A percentile compares a stretch with the other conserved stretches of the same genome.
Evolutionary conservation across 2,888 invertebrate genomes (phyloP).

Genomic region (Pollenia angustigena): DNA sequence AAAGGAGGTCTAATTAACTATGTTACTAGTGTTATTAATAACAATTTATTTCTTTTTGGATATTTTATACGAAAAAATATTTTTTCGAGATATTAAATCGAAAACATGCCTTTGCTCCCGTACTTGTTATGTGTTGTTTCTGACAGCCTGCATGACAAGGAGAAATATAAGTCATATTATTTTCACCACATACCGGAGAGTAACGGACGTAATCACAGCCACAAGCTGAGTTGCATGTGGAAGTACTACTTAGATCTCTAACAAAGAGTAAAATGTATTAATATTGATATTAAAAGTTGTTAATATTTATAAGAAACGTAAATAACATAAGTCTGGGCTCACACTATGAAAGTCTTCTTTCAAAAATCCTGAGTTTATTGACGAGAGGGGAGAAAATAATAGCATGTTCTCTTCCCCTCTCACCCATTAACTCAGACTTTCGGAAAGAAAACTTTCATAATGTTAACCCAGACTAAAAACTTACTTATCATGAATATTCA

Average conservation of each 20-base stretch:
- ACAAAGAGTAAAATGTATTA: neutral
- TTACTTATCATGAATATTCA: constrained; percentile 81
- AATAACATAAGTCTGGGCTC: neutral
- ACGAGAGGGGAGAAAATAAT: too few relatives aligned
- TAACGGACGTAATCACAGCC: constrained; percentile 89
- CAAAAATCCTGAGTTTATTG: too few relatives aligned
- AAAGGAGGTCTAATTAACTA: too few relatives aligned
- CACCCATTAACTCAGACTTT: too few relatives aligned
- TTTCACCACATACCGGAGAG: constrained; percentile 89
- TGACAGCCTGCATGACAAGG: constrained; percentile 92
- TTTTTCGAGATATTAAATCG: neutral
- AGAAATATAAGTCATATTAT: constrained; percentile 89
- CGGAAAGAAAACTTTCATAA: too few relatives aligned
- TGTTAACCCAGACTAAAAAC: neutral
- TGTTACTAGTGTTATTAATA: too few relatives aligned
- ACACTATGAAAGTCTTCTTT: too few relatives aligned
- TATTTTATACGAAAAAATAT: too few relatives aligned
- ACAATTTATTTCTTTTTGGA: too few relatives aligned
- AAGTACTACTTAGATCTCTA: constrained; percentile 67
- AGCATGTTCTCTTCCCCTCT: too few relatives aligned
- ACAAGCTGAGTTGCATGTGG: constrained; percentile 87
- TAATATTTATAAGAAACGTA: neutral
- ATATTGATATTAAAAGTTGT: neutral
- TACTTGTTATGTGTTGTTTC: constrained; percentile 81
- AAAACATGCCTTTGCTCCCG: constrained; percentile 84